phyloP scores from a whole-genome alignment of 2,113 vertebrate species.

The Diadophis punctatus region DNA sequence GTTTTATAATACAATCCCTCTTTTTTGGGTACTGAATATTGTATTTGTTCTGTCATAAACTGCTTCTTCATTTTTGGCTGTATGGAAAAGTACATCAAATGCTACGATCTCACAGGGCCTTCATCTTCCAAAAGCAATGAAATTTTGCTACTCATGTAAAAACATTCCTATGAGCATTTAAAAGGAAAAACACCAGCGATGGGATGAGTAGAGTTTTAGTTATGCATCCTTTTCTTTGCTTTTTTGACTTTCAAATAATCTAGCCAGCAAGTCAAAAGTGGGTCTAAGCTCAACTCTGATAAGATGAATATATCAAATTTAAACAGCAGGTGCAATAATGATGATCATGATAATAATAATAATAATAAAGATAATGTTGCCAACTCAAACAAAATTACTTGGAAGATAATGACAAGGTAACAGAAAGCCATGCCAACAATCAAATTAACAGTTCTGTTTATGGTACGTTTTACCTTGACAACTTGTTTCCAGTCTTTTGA shows the following conservation, averaged over 20 bases:
- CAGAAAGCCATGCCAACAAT: constrained; percentile 70
- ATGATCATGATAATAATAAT: not conserved
- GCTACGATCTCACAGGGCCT: constrained; percentile 4
- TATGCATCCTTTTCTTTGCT: constrained; percentile 76
- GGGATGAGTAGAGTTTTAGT: constrained; percentile 67
- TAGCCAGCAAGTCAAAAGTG: constrained; percentile 72
- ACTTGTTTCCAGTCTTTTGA: constrained; percentile 57
- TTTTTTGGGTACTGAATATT: not conserved
- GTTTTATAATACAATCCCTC: not conserved
- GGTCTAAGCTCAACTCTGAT: constrained; percentile 57
- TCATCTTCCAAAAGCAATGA: constrained; percentile 4
- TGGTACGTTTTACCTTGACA: constrained; percentile 70
- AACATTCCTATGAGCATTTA: constrained; percentile 61
- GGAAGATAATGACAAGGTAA: constrained; percentile 73
- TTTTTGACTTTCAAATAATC: constrained; percentile 74
- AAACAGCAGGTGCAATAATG: constrained; percentile 73
- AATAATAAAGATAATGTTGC: constrained; percentile 58
- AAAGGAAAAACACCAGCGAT: constrained; percentile 48
- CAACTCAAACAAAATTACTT: constrained; percentile 74
- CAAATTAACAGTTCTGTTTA: constrained; percentile 73
- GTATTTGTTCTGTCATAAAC: not conserved
- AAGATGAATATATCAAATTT: constrained; percentile 61
- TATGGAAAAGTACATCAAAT: constrained; percentile 57
- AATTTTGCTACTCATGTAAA: constrained; percentile 38
- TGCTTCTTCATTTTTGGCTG: constrained; percentile 25